Percentiles rank a stretch among this genome's conserved stretches.
Conservation (phyloP, 2,113 vertebrate species). For the Chelonoidis abingdonii region DNA sequence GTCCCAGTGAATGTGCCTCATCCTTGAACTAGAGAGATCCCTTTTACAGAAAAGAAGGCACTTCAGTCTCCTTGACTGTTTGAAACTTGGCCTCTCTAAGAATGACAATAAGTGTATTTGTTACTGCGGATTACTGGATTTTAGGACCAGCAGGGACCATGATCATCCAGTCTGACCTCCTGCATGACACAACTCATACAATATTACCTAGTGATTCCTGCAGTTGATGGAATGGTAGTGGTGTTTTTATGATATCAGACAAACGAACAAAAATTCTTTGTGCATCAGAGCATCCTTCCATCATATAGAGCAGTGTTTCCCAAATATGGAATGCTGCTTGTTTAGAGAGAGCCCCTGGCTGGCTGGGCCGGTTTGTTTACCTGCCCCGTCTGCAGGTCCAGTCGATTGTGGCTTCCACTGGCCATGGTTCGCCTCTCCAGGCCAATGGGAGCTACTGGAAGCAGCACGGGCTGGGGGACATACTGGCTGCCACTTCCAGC, state of each 20-base stretch:
- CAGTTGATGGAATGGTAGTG: background rate
- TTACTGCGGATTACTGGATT: background rate
- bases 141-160: background rate
- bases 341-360: too few species aligned
- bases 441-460: too few species aligned
- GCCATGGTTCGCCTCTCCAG: too few species aligned
- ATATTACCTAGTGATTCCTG: background rate
- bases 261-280: background rate
- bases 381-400: too few species aligned
- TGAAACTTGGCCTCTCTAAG: background rate
- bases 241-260: background rate
- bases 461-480: too few species aligned
- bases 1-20: background rate
- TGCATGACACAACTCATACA: background rate
- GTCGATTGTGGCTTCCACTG: too few species aligned
- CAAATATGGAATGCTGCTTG: too few species aligned
- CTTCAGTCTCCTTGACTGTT: background rate
- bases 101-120: background rate
- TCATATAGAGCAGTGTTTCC: background rate
- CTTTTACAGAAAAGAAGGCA: background rate
- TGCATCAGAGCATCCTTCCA: background rate
- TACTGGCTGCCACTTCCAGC: too few species aligned
- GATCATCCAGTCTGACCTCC: background rate
- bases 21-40: background rate
- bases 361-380: too few species aligned